Conservation (phyloP, 2,888 invertebrate genomes). For the Callinectes sapidus region DNA sequence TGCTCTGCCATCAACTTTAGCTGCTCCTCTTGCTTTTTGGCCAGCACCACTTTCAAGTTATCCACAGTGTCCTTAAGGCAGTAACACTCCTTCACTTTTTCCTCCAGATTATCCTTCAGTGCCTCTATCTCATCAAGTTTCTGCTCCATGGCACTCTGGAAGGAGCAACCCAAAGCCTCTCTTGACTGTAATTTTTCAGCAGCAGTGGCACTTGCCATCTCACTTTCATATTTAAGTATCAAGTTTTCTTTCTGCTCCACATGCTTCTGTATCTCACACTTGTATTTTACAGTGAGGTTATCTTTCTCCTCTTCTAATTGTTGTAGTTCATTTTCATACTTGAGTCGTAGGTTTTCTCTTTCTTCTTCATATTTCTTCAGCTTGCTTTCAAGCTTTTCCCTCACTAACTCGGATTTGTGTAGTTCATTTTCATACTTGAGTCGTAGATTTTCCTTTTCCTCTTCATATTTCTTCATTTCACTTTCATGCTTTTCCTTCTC, state of each 20-base stretch:
- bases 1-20: not conserved
- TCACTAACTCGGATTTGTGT: not conserved
- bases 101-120: conserved; percentile 21
- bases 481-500: conserved; percentile 13
- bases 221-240: not conserved
- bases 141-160: conserved; percentile 6
- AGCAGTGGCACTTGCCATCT: not conserved
- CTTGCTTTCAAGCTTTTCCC: not conserved
- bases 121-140: conserved; percentile 57
- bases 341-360: not conserved
- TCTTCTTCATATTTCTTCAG: conserved; percentile 27
- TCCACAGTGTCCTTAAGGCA: conserved; percentile 41
- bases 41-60: conserved; percentile 40
- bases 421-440: conserved; percentile 30
- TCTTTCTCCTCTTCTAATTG: not conserved
- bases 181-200: not conserved
- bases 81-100: conserved; percentile 29
- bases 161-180: not conserved
- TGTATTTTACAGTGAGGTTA: not conserved
- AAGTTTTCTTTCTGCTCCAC: not conserved
- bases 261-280: not conserved
- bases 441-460: conserved; percentile 4
- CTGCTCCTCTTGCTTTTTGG: conserved; percentile 47
- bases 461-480: conserved; percentile 12
- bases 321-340: conserved; percentile 29